Evolutionary conservation across 2,113 vertebrate species (phyloP).

Genomic region (Chionomys nivalis): DNA sequence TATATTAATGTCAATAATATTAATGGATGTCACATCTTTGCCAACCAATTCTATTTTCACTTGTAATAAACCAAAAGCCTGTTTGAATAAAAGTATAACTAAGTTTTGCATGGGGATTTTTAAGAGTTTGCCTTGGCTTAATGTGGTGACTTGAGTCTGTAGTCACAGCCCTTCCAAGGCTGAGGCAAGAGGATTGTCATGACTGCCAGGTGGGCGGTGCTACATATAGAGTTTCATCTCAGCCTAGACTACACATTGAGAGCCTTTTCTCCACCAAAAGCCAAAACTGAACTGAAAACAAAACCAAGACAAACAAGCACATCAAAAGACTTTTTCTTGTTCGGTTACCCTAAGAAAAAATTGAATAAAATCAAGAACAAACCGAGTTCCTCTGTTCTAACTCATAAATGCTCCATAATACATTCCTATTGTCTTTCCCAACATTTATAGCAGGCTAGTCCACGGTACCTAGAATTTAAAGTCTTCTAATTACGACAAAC

Average conservation of each 20-base stretch:
- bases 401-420: not conserved
- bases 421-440: not conserved
- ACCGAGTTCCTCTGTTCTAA: not conserved
- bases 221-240: not conserved
- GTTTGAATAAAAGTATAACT: not conserved
- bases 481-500: constrained; percentile 18
- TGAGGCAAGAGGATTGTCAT: not conserved
- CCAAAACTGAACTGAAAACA: not conserved
- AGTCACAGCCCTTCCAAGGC: not conserved
- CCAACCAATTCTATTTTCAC: not conserved
- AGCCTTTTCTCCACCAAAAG: not conserved
- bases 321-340: not conserved
- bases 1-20: not conserved
- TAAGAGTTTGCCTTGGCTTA: not conserved
- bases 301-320: not conserved
- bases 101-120: not conserved
- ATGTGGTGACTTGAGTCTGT: not conserved
- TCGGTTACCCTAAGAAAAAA: not conserved
- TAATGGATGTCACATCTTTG: not conserved
- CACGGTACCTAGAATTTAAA: not conserved
- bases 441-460: not conserved
- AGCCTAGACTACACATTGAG: not conserved
- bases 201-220: not conserved
- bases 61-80: not conserved
- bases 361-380: not conserved